Percentiles rank a stretch among this genome's conserved stretches.
phyloP scores from a whole-genome alignment of 2,888 invertebrate genomes.

The Panzeria rudis region DNA sequence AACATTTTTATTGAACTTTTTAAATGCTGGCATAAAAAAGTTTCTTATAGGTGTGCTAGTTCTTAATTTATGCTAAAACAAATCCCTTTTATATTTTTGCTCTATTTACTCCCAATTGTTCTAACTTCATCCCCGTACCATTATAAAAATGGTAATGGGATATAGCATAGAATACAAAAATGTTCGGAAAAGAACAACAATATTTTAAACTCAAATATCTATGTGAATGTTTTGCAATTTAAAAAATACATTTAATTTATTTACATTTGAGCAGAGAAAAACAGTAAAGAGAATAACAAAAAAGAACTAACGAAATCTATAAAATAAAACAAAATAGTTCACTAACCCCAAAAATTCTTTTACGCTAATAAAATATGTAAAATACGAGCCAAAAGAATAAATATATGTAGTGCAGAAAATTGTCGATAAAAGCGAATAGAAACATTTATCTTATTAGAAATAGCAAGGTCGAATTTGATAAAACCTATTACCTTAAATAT shows the following conservation, averaged over 20 bases:
- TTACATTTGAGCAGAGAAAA: slow-evolving; percentile 31
- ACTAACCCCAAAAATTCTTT: slow-evolving; percentile 60
- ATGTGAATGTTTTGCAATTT: slow-evolving; percentile 47
- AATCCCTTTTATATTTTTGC: not conserved
- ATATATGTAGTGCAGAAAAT: not conserved
- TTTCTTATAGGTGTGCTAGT: not conserved
- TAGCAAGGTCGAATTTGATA: slow-evolving; percentile 1
- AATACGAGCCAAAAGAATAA: slow-evolving; percentile 39
- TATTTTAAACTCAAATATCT: slow-evolving; percentile 52
- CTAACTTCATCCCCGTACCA: slow-evolving; percentile 3
- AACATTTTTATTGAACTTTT: not conserved
- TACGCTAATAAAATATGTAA: slow-evolving; percentile 64
- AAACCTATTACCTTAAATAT: not conserved
- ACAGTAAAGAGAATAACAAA: not conserved
- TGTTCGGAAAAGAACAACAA: slow-evolving; percentile 27
- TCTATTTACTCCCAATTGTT: not conserved
- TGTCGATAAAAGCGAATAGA: slow-evolving; percentile 8
- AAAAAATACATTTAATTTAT: slow-evolving; percentile 61
- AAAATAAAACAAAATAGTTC: slow-evolving; percentile 61
- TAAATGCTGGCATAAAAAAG: not conserved
- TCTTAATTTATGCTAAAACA: slow-evolving; percentile 6
- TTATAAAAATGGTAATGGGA: slow-evolving; percentile 17
- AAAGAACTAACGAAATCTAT: not conserved
- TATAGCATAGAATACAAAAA: slow-evolving; percentile 25
- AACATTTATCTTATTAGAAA: not conserved